Percentiles rank a stretch among this genome's conserved stretches.
Conservation (phyloP, 2,113 vertebrate species). For the Poeciliopsis occidentalis region DNA sequence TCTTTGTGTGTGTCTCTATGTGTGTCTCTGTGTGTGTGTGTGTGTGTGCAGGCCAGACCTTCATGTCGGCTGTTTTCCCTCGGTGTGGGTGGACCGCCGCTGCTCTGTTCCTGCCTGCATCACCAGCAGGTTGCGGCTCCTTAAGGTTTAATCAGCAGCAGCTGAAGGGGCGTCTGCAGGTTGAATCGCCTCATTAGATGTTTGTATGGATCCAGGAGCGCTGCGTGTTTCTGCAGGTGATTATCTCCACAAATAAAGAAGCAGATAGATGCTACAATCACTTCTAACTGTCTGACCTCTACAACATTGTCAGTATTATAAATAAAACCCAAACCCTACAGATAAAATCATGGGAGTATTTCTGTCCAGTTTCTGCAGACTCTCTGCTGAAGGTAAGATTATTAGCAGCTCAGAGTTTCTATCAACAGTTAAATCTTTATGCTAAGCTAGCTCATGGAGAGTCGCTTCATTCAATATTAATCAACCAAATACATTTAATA, state of each 20-base stretch:
- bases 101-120: neutral
- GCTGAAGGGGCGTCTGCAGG: neutral
- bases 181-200: neutral
- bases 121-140: neutral
- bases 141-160: neutral
- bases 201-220: neutral
- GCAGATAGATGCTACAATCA: neutral
- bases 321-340: too few relatives aligned
- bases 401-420: too few relatives aligned
- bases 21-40: too few relatives aligned
- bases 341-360: too few relatives aligned
- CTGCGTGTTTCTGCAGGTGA: neutral
- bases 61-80: neutral
- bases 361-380: too few relatives aligned
- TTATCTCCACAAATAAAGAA: neutral
- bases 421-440: too few relatives aligned
- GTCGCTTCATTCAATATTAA: too few relatives aligned
- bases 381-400: too few relatives aligned
- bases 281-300: too few relatives aligned
- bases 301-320: too few relatives aligned
- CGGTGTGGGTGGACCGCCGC: neutral
- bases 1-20: neutral
- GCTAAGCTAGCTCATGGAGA: too few relatives aligned
- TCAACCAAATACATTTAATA: too few relatives aligned
- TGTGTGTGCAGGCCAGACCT: neutral